Conservation (phyloP, 2,888 invertebrate species). For the Oligia strigilis region DNA sequence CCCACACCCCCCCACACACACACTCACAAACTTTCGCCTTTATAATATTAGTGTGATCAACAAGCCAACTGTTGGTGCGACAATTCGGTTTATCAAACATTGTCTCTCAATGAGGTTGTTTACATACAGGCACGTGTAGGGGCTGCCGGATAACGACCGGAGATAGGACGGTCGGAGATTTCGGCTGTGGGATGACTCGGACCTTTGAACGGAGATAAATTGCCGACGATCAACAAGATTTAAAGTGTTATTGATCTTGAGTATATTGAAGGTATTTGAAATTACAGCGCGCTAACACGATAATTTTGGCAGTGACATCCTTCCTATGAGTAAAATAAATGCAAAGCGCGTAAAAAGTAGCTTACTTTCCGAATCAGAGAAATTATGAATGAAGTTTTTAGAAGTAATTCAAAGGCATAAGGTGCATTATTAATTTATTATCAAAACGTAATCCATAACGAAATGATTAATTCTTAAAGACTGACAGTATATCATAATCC, state of each 20-base stretch:
- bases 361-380: not conserved
- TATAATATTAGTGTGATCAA: conserved; percentile 31
- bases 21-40: too few species aligned
- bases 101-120: conserved; percentile 68
- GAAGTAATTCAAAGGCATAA: not conserved
- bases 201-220: conserved; percentile 18
- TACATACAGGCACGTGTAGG: conserved; percentile 72
- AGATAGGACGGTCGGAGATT: conserved; percentile 50
- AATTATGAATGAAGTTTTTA: conserved; percentile 3
- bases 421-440: not conserved
- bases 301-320: not conserved
- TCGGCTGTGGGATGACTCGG: conserved; percentile 27
- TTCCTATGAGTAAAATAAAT: not conserved
- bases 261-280: not conserved
- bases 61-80: conserved; percentile 48
- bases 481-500: conserved; percentile 40
- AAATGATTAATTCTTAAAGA: conserved; percentile 21
- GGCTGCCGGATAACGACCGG: conserved; percentile 45
- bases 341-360: not conserved
- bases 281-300: not conserved
- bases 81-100: conserved; percentile 68
- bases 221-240: not conserved
- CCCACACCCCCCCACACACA: too few species aligned
- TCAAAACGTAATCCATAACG: conserved; percentile 1
- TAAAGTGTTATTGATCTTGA: conserved; percentile 19